Conservation (phyloP, 1,140 invertebrate species). For the Brachionus koreanus region DNA sequence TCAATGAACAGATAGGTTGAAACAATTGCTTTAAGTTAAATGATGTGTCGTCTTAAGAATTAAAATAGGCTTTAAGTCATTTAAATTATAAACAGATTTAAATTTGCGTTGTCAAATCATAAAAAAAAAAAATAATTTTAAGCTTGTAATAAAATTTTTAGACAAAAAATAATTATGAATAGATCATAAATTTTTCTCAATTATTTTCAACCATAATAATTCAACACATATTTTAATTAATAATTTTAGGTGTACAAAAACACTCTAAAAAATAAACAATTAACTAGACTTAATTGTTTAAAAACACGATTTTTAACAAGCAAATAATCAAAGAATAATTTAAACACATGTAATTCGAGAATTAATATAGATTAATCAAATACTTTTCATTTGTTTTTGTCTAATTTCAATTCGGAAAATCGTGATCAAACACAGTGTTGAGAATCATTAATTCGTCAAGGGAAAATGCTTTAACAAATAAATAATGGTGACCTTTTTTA, state of each 20-base stretch:
- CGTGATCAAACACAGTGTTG: neutral
- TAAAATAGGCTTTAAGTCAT: neutral
- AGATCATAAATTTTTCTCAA: neutral
- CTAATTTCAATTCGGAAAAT: neutral
- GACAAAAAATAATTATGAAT: neutral
- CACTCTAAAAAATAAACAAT: neutral
- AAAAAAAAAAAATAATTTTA: neutral
- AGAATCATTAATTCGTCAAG: neutral
- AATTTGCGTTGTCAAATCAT: neutral
- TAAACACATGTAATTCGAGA: neutral
- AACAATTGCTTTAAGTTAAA: neutral
- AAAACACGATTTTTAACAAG: neutral
- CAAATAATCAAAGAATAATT: neutral
- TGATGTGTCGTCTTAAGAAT: neutral
- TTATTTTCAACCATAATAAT: neutral
- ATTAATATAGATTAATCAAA: neutral
- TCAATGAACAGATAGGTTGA: neutral
- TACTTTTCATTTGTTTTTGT: neutral
- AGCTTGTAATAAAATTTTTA: neutral
- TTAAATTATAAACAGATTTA: neutral
- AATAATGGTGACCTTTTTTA: neutral
- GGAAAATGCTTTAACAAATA: neutral
- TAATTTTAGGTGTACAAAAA: neutral
- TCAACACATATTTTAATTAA: neutral
- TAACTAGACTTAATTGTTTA: slow-evolving; percentile 1